These are phyloP conservation scores for Syrista parreyssii DNA, from an alignment of 2,888 invertebrate genomes.

Conservation along the genomic window DNA sequence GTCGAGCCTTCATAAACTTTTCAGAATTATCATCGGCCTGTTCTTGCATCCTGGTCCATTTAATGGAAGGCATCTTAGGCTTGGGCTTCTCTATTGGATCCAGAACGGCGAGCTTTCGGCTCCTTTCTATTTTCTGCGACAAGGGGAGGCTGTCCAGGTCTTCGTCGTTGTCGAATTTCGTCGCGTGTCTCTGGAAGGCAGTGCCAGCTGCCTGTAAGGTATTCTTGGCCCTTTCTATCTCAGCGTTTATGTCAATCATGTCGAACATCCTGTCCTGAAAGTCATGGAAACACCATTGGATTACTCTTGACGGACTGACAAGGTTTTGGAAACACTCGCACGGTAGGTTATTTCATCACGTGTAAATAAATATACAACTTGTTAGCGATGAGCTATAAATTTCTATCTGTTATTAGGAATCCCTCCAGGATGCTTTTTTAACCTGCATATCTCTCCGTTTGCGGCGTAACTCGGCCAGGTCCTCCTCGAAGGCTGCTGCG, in stretches of 20 bases:
- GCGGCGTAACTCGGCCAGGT: conserved; percentile 59
- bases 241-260: conserved; percentile 59
- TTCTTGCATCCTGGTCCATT: conserved; percentile 49
- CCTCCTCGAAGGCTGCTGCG: conserved; percentile 60
- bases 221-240: conserved; percentile 56
- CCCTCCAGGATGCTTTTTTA: conserved; percentile 4
- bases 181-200: conserved; percentile 56
- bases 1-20: conserved; percentile 25
- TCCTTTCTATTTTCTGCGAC: conserved; percentile 45
- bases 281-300: neutral
- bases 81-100: conserved; percentile 31
- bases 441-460: conserved; percentile 62
- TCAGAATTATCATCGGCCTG: conserved; percentile 29
- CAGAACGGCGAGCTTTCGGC: conserved; percentile 42
- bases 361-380: neutral
- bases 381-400: neutral
- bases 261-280: conserved; percentile 61
- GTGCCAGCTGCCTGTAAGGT: conserved; percentile 55
- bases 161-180: conserved; percentile 56
- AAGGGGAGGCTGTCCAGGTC: conserved; percentile 36
- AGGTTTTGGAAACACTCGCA: neutral
- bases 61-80: conserved; percentile 29
- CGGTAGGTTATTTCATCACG: neutral
- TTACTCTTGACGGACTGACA: neutral
- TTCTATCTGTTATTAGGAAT: neutral